A percentile compares a stretch with the other conserved stretches of the same genome.
Conservation (phyloP, 2,113 vertebrate species). For the Sapajus apella region DNA sequence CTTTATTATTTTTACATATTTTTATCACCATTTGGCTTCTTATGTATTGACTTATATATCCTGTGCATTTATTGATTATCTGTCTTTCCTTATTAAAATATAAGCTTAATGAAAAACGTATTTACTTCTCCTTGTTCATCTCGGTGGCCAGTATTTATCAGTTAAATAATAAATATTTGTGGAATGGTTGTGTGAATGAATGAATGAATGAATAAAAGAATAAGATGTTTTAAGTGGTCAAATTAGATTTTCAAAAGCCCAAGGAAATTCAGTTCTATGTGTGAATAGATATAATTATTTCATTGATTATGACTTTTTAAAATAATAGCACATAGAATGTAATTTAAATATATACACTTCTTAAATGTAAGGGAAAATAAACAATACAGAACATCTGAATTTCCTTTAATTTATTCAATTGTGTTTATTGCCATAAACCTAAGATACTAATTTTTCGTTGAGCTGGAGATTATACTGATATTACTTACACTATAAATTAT, state of each 20-base stretch:
- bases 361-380: not conserved
- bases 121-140: not conserved
- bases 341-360: not conserved
- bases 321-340: not conserved
- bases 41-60: not conserved
- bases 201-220: not conserved
- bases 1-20: not conserved
- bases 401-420: not conserved
- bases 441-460: not conserved
- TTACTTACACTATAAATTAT: not conserved
- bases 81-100: not conserved
- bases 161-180: not conserved
- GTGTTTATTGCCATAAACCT: not conserved
- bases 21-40: not conserved
- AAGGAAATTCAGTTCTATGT: not conserved
- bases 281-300: not conserved
- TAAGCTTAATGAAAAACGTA: not conserved
- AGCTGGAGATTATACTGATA: not conserved
- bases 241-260: not conserved
- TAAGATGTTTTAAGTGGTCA: not conserved
- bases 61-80: not conserved
- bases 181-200: not conserved
- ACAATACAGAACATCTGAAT: not conserved
- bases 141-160: not conserved
- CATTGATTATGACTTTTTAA: not conserved